Conservation (phyloP, 2,797 vertebrate species). For the Poecile montanus region DNA sequence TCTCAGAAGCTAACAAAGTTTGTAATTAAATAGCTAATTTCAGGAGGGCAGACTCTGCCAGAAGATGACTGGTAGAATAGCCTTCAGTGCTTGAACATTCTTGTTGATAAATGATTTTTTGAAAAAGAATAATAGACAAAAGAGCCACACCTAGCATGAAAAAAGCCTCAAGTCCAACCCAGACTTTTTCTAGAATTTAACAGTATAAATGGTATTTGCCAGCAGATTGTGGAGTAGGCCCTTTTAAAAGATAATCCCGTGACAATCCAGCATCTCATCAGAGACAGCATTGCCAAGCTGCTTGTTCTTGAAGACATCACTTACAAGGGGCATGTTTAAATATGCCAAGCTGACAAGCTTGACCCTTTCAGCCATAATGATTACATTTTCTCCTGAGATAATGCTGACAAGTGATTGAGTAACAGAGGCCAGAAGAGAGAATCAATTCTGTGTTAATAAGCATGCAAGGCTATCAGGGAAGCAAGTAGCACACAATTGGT, state of each 20-base stretch:
- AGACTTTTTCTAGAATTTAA: background rate
- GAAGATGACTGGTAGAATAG: background rate
- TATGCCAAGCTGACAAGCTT: background rate
- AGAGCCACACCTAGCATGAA: background rate
- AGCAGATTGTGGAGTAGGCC: background rate
- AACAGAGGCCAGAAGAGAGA: slow-evolving; percentile 38
- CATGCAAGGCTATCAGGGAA: background rate
- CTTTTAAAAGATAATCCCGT: background rate
- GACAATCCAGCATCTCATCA: background rate
- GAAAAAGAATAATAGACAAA: background rate
- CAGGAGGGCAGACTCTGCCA: background rate
- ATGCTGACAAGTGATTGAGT: slow-evolving; percentile 20
- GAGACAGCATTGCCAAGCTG: background rate
- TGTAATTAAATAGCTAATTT: background rate
- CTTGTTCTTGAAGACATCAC: background rate
- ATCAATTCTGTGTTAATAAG: slow-evolving; percentile 65
- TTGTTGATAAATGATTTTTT: background rate
- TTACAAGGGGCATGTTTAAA: background rate
- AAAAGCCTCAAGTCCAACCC: background rate
- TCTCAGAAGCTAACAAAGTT: background rate
- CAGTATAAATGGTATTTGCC: background rate
- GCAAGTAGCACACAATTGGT: background rate
- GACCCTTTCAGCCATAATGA: background rate
- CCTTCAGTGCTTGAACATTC: background rate
- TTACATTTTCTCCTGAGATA: slow-evolving; percentile 52